These are phyloP conservation scores for Eupithecia abbreviata DNA, from an alignment of 2,888 invertebrate genomes.

Conservation along the genomic window DNA sequence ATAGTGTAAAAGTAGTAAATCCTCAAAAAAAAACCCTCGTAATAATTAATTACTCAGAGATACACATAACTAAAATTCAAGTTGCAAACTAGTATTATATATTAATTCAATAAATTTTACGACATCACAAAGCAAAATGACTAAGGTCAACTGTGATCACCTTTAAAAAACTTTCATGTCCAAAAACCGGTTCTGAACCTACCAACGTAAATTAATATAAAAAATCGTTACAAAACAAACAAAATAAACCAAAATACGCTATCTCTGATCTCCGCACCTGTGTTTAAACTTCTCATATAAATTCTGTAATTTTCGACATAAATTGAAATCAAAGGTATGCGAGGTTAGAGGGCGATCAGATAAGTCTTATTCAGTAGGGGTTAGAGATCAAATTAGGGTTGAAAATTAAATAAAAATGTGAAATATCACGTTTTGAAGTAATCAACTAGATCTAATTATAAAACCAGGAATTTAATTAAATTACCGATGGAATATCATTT, in stretches of 20 bases:
- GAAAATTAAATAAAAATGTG: slow-evolving; percentile 12
- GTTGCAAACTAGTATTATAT: too few species aligned
- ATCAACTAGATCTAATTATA: background rate
- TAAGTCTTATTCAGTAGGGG: slow-evolving; percentile 55
- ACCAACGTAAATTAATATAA: background rate
- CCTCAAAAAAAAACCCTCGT: background rate
- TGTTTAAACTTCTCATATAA: slow-evolving; percentile 67
- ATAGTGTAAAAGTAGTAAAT: too few species aligned
- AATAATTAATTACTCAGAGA: background rate
- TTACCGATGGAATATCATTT: background rate
- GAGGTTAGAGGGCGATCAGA: slow-evolving; percentile 56
- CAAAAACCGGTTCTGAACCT: background rate
- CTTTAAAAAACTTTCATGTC: background rate
- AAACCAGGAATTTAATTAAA: background rate
- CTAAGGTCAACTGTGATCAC: background rate
- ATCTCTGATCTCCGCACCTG: slow-evolving; percentile 57
- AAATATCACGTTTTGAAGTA: background rate
- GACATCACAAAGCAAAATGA: background rate
- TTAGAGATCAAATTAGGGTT: slow-evolving; percentile 65
- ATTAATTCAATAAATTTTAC: background rate
- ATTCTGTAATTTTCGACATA: slow-evolving; percentile 48
- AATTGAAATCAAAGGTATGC: slow-evolving; percentile 34
- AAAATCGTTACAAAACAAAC: slow-evolving; percentile 52
- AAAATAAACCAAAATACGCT: slow-evolving; percentile 39
- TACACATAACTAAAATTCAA: background rate